Conservation (phyloP, 2,888 invertebrate species). For the Noctuana brunneofusca region DNA sequence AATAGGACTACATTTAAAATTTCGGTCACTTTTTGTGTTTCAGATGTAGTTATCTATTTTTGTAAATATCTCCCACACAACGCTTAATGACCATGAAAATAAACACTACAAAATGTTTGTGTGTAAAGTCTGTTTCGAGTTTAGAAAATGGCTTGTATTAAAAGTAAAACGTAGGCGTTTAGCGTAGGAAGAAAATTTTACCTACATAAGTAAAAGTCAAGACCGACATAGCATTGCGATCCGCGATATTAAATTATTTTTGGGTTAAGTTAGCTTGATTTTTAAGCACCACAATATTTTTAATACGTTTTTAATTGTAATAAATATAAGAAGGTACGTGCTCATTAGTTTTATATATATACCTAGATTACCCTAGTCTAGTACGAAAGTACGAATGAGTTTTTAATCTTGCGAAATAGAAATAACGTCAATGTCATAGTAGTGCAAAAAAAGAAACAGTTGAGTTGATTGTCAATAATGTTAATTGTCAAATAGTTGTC, state of each 20-base stretch:
- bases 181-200: not conserved
- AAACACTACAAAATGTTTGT: conserved; percentile 4
- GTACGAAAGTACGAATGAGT: too few species aligned
- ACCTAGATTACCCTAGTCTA: too few species aligned
- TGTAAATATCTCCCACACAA: conserved; percentile 17
- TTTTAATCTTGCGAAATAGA: conserved; percentile 12
- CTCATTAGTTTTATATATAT: not conserved
- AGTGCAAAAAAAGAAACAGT: conserved; percentile 4
- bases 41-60: conserved; percentile 16
- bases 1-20: not conserved
- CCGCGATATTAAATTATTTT: not conserved
- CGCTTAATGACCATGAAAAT: conserved; percentile 23
- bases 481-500: conserved; percentile 24
- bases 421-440: conserved; percentile 33
- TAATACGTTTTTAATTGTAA: not conserved
- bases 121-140: not conserved
- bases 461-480: too few species aligned
- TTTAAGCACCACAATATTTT: not conserved
- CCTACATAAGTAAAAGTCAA: not conserved
- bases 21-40: not conserved
- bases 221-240: too few species aligned
- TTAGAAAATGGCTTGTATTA: conserved; percentile 3
- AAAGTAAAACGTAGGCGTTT: not conserved
- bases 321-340: too few species aligned
- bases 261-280: not conserved